Percentiles rank a stretch among this genome's conserved stretches.
Evolutionary conservation across 2,113 vertebrate genomes (phyloP).

Genomic region (Corythaeola cristata): DNA sequence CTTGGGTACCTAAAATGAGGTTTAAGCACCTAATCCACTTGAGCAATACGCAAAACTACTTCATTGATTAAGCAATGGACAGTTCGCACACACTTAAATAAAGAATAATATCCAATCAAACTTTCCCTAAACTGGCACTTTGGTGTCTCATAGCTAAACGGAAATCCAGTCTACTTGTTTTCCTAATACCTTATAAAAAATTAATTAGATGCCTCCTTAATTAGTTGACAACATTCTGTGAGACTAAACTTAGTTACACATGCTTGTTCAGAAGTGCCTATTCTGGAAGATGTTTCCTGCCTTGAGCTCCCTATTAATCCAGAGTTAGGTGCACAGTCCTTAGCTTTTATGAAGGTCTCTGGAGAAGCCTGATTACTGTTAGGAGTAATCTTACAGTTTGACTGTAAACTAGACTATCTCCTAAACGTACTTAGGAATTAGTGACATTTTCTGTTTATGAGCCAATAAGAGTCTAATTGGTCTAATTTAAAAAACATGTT

Average conservation of each 20-base stretch:
- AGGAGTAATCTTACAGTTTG: background rate
- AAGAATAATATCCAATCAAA: background rate
- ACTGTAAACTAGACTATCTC: background rate
- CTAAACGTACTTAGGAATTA: background rate
- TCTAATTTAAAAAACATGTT: background rate
- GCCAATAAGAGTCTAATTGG: background rate
- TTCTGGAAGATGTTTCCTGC: background rate
- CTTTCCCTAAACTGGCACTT: background rate
- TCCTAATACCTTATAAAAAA: background rate
- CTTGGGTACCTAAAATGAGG: background rate
- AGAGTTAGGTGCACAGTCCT: background rate
- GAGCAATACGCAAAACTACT: background rate
- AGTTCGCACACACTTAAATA: background rate
- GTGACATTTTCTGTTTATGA: background rate
- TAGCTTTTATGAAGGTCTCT: background rate
- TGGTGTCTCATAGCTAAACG: background rate
- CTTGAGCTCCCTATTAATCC: background rate
- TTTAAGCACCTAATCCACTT: background rate
- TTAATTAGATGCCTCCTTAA: background rate
- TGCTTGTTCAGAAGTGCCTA: background rate
- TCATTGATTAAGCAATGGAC: background rate
- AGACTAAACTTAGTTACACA: background rate
- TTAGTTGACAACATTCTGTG: background rate
- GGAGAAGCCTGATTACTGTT: background rate
- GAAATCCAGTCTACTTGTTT: background rate